phyloP scores from a whole-genome alignment of 2,113 vertebrate genomes.

The Ptychochromis oligacanthus region DNA sequence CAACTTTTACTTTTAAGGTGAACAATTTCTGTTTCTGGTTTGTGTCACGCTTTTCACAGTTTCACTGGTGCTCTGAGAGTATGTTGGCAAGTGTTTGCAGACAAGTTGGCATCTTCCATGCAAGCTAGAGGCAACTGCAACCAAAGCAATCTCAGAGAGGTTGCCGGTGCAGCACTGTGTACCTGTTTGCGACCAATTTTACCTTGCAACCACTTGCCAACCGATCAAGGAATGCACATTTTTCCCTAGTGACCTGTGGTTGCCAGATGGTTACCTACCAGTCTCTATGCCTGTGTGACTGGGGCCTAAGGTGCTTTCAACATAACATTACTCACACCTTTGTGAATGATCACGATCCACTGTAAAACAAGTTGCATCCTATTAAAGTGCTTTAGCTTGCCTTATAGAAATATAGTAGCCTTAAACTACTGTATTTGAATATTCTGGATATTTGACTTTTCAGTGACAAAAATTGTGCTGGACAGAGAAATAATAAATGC shows the following conservation, averaged over 20 bases:
- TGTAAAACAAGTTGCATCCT: background rate
- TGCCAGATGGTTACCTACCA: background rate
- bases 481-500: background rate
- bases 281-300: background rate
- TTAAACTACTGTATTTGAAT: too few species aligned
- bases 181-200: background rate
- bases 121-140: too few species aligned
- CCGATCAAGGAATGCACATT: background rate
- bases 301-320: background rate
- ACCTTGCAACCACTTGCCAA: background rate
- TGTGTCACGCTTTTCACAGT: too few species aligned
- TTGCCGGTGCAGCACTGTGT: background rate
- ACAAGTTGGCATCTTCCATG: too few species aligned
- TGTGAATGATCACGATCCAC: background rate
- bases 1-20: too few species aligned
- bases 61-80: too few species aligned
- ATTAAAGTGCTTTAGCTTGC: too few species aligned
- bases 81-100: too few species aligned
- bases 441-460: background rate
- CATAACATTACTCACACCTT: too few species aligned
- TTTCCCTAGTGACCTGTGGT: background rate
- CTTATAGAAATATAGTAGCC: too few species aligned
- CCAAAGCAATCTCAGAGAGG: background rate
- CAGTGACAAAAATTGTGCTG: background rate
- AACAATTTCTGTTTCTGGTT: too few species aligned